A percentile compares a stretch with the other conserved stretches of the same genome.
phyloP scores from a whole-genome alignment of 2,113 vertebrate species.

The Chloropsis cyanopogon region DNA sequence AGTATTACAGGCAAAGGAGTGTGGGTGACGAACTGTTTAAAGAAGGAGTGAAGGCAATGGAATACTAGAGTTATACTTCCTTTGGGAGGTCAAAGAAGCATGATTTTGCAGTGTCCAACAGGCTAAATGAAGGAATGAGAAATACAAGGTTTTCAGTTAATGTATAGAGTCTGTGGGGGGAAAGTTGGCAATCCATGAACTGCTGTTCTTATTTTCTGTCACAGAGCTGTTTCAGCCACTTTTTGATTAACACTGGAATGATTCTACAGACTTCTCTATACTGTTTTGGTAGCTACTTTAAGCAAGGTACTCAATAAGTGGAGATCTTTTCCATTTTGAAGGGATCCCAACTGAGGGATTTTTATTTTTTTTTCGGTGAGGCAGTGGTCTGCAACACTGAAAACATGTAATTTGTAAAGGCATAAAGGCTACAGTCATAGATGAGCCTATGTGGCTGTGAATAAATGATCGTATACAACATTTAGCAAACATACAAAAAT shows the following conservation, averaged over 20 bases:
- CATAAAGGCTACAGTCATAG: background rate
- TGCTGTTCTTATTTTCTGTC: background rate
- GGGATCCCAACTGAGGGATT: background rate
- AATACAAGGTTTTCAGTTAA: background rate
- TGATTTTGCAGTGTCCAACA: background rate
- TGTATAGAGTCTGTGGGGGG: background rate
- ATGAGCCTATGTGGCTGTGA: background rate
- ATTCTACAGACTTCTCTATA: background rate
- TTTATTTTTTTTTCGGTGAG: background rate
- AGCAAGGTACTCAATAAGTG: background rate
- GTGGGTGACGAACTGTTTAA: constrained; percentile 41
- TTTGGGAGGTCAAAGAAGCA: constrained; percentile 34
- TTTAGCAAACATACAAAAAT: background rate
- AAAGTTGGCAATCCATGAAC: background rate
- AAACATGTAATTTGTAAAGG: background rate
- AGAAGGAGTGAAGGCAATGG: constrained; percentile 8
- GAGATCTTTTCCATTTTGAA: background rate
- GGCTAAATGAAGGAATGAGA: background rate
- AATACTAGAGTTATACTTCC: constrained; percentile 11
- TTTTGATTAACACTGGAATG: background rate
- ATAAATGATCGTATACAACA: background rate
- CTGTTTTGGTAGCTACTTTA: background rate
- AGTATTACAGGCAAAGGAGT: constrained; percentile 16
- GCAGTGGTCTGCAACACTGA: background rate
- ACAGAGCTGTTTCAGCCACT: background rate